Evolutionary conservation across 2,797 vertebrate genomes (phyloP), one percentile per base, ranked within the genome.

Genomic region (Sitta carolinensis): DNA sequence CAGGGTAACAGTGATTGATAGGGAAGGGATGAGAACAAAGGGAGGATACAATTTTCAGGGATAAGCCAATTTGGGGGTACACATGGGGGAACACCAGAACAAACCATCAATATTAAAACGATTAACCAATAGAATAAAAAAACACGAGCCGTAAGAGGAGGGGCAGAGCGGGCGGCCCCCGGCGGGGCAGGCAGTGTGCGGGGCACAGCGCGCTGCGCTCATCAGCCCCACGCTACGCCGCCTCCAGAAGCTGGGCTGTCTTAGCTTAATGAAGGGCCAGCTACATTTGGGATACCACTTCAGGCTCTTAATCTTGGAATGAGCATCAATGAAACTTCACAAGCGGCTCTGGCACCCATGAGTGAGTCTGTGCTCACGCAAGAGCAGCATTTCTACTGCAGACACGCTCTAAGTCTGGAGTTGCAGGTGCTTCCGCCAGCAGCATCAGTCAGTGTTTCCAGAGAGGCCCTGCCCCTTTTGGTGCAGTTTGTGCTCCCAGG

Each of bases 151-250:
- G 36, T 36, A 36, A 36, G 8, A 36, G 27, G 10, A 23, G n/a
- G 57, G 29, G 45, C 18, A 11, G 43, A 52, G 50, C 42, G 26
- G n/a, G 1, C 1, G 16, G n/a, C 26, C 36, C 20, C 48, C 15
- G 12, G 0, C 3, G 0, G 1, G 34, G 22, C 4, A 74, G 30
- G 45, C 54, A 72, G 19, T 1, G 14, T 26, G 26, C 6, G 55
- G 87, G 61, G 52, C 2, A 8, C 1, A 1, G 43, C 19, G 34
- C 2, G 5, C 48, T 63, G 27, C 0, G 5, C 21, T n/a, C 34
- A 18, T 5, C 54, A 36, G 10, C 23, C 16, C 20, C 40, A 19
- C 38, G 6, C 10, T 34, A 11, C 42, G 36, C 10, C 61, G 38
- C 30, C 27, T 86, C 69, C 57, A 62, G 48, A 55, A 83, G 22